Evolutionary conservation across 1,140 invertebrate genomes (phyloP).

Genomic region (Monomorium pharaonis): DNA sequence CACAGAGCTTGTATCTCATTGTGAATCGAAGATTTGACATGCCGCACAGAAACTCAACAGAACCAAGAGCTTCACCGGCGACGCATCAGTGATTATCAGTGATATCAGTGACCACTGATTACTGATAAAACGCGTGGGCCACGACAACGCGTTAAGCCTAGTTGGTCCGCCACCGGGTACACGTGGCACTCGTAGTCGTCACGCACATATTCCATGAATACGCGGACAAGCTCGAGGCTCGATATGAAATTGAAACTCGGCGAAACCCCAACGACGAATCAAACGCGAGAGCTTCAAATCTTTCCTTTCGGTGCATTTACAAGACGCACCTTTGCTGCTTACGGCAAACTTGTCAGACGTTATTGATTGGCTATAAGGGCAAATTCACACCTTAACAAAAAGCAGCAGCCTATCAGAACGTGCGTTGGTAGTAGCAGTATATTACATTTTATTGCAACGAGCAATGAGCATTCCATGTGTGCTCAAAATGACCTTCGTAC

Average conservation of each 20-base stretch:
- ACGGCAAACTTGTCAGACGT: no score
- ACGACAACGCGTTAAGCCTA: background rate
- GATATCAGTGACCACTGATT: background rate
- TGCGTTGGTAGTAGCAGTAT: no score
- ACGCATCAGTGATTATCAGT: constrained; percentile 14
- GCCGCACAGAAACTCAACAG: background rate
- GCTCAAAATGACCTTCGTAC: no score
- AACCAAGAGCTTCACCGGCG: background rate
- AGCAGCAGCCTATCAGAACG: no score
- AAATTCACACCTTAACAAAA: no score
- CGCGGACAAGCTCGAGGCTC: background rate
- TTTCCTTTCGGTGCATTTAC: no score
- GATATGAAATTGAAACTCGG: background rate
- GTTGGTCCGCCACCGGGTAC: constrained; percentile 61
- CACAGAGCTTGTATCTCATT: constrained; percentile 75
- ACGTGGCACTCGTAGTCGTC: constrained; percentile 71
- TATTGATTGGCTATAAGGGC: no score
- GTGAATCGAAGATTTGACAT: constrained; percentile 17
- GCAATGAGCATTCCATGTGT: no score
- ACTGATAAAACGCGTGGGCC: background rate
- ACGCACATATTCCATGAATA: background rate
- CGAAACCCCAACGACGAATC: background rate
- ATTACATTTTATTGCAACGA: no score
- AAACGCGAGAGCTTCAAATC: no score
- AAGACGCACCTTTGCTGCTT: no score